Evolutionary conservation across 2,888 invertebrate genomes (phyloP).

Genomic region (Drosophila borborema): DNA sequence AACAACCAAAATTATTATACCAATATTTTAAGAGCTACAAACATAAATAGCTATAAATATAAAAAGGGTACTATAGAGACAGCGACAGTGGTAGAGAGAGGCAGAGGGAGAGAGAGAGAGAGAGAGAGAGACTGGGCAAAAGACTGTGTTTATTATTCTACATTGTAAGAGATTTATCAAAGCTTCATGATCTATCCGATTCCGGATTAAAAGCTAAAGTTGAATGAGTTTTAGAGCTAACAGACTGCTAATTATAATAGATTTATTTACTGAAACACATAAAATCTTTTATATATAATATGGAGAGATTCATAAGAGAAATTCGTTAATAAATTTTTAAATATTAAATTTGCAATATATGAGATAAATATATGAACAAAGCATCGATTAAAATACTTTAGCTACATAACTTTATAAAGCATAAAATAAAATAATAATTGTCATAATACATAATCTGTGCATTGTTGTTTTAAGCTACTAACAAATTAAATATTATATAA

Average conservation of each 20-base stretch:
- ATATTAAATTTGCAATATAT: too few species aligned
- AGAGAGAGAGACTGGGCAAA: not conserved
- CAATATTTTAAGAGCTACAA: constrained; percentile 31
- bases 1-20: constrained; percentile 27
- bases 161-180: constrained; percentile 4
- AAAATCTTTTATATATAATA: too few species aligned
- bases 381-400: too few species aligned
- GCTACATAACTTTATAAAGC: too few species aligned
- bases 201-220: not conserved
- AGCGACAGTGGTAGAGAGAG: not conserved
- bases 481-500: constrained; percentile 27
- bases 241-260: not conserved
- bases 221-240: not conserved
- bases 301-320: too few species aligned
- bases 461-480: constrained; percentile 3
- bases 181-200: not conserved
- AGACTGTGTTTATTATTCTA: constrained; percentile 1
- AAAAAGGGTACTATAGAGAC: not conserved
- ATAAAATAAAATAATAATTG: too few species aligned
- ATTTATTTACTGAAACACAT: not conserved
- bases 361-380: too few species aligned
- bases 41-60: constrained; percentile 19
- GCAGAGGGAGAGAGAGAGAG: not conserved
- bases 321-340: too few species aligned
- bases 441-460: not conserved